These are phyloP conservation scores for Cacoxenus indagator DNA, from an alignment of 2,888 invertebrate species.

Conservation along the genomic window DNA sequence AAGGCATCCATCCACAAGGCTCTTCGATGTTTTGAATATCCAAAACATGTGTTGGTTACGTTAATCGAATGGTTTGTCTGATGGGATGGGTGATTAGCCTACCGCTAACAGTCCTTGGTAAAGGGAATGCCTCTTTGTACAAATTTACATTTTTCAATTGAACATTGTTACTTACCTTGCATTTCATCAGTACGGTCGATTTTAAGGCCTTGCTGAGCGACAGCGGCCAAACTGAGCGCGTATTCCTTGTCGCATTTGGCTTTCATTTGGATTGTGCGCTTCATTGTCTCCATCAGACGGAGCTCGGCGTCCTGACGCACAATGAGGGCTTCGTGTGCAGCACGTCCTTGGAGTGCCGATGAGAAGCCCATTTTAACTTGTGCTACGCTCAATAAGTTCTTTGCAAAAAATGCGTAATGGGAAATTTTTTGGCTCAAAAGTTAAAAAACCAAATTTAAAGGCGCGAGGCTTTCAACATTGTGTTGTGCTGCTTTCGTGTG, in stretches of 20 bases:
- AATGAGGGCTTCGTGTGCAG: slow-evolving; percentile 91
- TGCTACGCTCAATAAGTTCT: slow-evolving; percentile 16
- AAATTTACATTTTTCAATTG: background rate
- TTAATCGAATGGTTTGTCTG: too few relatives aligned
- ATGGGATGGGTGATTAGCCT: too few relatives aligned
- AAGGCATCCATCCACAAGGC: too few relatives aligned
- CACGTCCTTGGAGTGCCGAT: slow-evolving; percentile 86
- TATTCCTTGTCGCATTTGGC: slow-evolving; percentile 95
- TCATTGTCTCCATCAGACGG: slow-evolving; percentile 91
- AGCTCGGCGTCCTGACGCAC: slow-evolving; percentile 93
- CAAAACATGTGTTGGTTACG: too few relatives aligned
- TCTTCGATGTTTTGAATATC: too few relatives aligned
- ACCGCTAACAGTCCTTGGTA: too few relatives aligned
- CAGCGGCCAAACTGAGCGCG: slow-evolving; percentile 84
- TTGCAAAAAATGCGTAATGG: slow-evolving; percentile 18
- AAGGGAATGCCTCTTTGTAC: too few relatives aligned
- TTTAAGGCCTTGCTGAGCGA: slow-evolving; percentile 86
- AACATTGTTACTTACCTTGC: slow-evolving; percentile 62
- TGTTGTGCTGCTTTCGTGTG: background rate
- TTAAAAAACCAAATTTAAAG: background rate
- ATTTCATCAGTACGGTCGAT: slow-evolving; percentile 76
- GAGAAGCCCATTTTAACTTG: slow-evolving; percentile 82
- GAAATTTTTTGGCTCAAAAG: background rate
- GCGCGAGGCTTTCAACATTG: background rate
- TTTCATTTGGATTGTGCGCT: slow-evolving; percentile 86